Evolutionary conservation across 2,797 vertebrate genomes (phyloP).

Genomic region (Bradypodion pumilum): DNA sequence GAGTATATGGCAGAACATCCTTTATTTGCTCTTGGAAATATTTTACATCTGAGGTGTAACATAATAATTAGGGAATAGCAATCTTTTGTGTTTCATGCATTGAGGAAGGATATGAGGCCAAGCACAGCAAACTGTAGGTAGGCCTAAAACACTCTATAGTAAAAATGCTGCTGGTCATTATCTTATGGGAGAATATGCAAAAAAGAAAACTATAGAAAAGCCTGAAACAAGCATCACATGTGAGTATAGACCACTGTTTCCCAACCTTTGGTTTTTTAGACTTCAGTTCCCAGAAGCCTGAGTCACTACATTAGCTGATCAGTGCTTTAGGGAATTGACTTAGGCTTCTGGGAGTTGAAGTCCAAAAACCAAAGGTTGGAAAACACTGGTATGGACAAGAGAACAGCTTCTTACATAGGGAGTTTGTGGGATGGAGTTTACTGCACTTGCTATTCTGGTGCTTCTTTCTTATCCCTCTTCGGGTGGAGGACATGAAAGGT

Average conservation of each 20-base stretch:
- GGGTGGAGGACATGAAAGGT: neutral
- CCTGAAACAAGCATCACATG: too few species aligned
- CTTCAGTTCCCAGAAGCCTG: too few species aligned
- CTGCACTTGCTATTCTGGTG: neutral
- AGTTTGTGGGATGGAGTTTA: neutral
- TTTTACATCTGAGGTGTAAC: neutral
- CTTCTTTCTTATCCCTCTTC: neutral
- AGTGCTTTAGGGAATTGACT: too few species aligned
- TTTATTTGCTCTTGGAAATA: neutral
- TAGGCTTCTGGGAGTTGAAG: too few species aligned
- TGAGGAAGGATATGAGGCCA: neutral
- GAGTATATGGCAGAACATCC: too few species aligned
- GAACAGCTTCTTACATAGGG: neutral
- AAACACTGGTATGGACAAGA: too few species aligned
- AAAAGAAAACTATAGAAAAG: neutral
- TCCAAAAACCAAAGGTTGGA: too few species aligned
- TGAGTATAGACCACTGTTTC: too few species aligned
- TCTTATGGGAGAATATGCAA: neutral
- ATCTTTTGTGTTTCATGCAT: neutral
- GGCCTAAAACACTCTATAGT: neutral
- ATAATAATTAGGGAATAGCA: neutral
- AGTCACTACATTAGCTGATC: too few species aligned
- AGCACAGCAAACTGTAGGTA: neutral
- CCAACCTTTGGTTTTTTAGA: too few species aligned
- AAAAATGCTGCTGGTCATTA: neutral